These are phyloP conservation scores for Danionella cerebrum DNA, from an alignment of 2,113 vertebrate species.

Conservation along the genomic window DNA sequence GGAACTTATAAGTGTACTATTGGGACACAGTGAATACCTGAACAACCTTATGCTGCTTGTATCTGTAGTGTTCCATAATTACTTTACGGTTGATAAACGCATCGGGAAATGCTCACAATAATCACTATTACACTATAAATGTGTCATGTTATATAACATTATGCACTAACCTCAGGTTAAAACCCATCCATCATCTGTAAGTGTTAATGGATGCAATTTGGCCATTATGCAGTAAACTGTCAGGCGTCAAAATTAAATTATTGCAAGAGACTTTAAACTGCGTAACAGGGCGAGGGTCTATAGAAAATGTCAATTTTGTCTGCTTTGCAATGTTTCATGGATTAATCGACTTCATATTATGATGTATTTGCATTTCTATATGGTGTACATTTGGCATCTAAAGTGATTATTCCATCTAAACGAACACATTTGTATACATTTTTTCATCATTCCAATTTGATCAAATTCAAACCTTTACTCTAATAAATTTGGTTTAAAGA, in stretches of 20 bases:
- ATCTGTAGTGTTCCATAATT: too few relatives aligned
- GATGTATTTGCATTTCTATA: too few relatives aligned
- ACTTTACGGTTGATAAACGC: not conserved
- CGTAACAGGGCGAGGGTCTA: not conserved
- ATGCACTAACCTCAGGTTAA: not conserved
- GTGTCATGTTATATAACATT: not conserved
- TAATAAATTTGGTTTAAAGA: too few relatives aligned
- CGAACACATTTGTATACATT: too few relatives aligned
- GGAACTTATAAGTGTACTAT: too few relatives aligned
- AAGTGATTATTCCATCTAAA: too few relatives aligned
- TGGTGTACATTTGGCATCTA: too few relatives aligned
- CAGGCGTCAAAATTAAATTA: not conserved
- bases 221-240: not conserved
- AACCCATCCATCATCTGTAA: not conserved
- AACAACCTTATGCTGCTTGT: too few relatives aligned
- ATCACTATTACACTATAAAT: not conserved
- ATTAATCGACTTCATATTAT: conserved; percentile 14
- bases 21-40: too few relatives aligned
- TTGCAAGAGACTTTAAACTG: not conserved
- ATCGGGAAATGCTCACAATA: not conserved
- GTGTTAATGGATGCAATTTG: not conserved
- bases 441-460: too few relatives aligned
- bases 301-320: not conserved
- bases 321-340: not conserved
- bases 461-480: too few relatives aligned